Base-by-base conservation (phyloP, 2,113 vertebrate species). In the Castor canadensis region DNA sequence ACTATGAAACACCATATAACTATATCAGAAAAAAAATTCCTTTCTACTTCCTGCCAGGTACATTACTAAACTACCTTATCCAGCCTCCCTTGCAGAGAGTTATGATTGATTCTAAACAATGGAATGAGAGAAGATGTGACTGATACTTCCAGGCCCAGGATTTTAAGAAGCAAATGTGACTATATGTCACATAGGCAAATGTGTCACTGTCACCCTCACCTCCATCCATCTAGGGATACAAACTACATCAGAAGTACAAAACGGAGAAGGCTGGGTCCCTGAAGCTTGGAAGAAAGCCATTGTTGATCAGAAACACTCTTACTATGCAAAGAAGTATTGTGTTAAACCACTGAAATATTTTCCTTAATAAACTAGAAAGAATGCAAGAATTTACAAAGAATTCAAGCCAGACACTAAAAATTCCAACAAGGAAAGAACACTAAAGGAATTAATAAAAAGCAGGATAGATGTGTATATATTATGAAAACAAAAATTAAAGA, bases 401-500 rank as follows among this genome's bases (percentile, higher is more conserved):
- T 54, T 32, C 5, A n/a, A 45, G 11, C 71, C 45, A 62, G 20
- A 93, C 60, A 45, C 72, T 60, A 88, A 77, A 79, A 54, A 38
- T 62, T 45, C 30, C 22, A 69, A 49, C 47, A 43, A 85, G 45
- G 13, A 11, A 64, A 82, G 16, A 89, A 77, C 17, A 19, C 60
- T 62, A 16, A 67, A 64, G 4, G 60, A 66, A 92, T 56, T 73
- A 91, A 72, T 81, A 40, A 64, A 85, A 45, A 89, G 11, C 12
- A 62, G 58, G 45, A 69, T 72, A 26, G 16, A 82, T 30, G 49
- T 58, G 6, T 49, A 90, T 49, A 6, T 15, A 58, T 67, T 89
- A 49, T 35, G 38, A 67, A 86, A 93, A 81, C 26, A 87, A 72
- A 89, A 79, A 67, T 54, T 58, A n/a, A 64, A 93, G 38, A 86